Percentiles rank a stretch among this genome's conserved stretches.
phyloP scores from a whole-genome alignment of 1,140 invertebrate genomes.

The Philaenus spumarius region DNA sequence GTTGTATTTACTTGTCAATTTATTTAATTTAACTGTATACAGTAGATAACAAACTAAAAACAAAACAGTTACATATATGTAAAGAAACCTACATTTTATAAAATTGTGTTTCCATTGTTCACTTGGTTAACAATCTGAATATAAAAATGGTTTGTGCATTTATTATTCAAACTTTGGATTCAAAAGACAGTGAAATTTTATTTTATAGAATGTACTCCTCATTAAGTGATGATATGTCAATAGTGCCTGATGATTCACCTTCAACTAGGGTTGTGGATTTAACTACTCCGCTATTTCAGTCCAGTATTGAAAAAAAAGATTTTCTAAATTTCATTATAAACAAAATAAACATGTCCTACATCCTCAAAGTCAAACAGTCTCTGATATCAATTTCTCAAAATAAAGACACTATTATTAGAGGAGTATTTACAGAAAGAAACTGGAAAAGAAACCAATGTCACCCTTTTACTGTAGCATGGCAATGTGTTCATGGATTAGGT shows the following conservation, averaged over 20 bases:
- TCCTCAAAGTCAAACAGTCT: constrained; percentile 21
- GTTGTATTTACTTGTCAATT: no score
- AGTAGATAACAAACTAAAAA: no score
- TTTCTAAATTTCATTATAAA: constrained; percentile 14
- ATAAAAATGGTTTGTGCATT: constrained; percentile 20
- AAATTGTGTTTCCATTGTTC: no score
- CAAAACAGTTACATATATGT: no score
- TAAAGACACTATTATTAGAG: constrained; percentile 11
- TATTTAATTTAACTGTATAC: no score
- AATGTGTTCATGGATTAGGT: constrained; percentile 15
- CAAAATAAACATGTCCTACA: constrained; percentile 17
- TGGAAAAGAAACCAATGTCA: constrained; percentile 11
- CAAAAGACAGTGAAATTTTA: constrained; percentile 14
- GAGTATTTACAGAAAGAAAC: constrained; percentile 12
- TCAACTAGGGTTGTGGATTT: no score
- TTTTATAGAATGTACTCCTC: constrained; percentile 20
- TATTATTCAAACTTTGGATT: constrained; percentile 21
- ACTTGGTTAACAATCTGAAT: no score
- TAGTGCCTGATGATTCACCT: background rate
- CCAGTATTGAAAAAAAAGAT: constrained; percentile 17
- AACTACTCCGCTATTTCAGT: constrained; percentile 8
- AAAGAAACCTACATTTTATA: no score
- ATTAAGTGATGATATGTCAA: background rate
- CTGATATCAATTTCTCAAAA: constrained; percentile 7
- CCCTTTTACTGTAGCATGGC: constrained; percentile 17